These are phyloP conservation scores for Tenodera sinensis DNA, from an alignment of 2,888 invertebrate species.

Conservation along the genomic window DNA sequence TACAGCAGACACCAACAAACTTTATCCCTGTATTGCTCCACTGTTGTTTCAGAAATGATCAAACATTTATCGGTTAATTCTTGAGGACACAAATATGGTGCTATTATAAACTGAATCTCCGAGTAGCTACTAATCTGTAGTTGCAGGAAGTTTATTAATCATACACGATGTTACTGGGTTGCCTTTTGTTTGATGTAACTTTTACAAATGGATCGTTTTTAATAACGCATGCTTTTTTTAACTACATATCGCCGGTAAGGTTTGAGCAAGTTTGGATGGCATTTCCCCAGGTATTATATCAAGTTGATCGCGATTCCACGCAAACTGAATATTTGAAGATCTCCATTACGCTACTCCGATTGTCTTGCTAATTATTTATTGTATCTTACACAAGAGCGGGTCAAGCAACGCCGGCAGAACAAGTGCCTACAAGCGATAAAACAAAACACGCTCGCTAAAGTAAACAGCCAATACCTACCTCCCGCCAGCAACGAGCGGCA, in stretches of 20 bases:
- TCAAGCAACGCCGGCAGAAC: not conserved
- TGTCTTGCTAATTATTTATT: not conserved
- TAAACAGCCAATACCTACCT: not conserved
- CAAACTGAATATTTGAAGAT: not conserved
- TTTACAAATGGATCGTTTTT: not conserved
- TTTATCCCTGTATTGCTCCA: too few relatives aligned
- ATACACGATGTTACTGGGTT: not conserved
- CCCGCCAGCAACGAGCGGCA: too few relatives aligned
- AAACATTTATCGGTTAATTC: not conserved
- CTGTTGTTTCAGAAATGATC: not conserved
- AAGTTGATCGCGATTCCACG: not conserved
- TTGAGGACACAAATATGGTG: not conserved
- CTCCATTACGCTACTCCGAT: not conserved
- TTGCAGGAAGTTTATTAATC: not conserved
- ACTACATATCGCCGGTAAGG: not conserved
- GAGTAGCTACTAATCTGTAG: not conserved
- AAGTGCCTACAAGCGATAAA: not conserved
- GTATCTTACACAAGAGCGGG: not conserved
- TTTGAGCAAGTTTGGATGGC: not conserved
- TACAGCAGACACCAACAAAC: too few relatives aligned
- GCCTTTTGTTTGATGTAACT: not conserved
- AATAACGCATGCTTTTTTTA: not conserved
- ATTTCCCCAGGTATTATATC: not conserved
- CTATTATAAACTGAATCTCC: not conserved
- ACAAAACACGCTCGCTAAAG: not conserved